A percentile compares a stretch with the other conserved stretches of the same genome.
These are phyloP conservation scores for Philhelius pedissequus DNA, from an alignment of 2,888 invertebrate genomes.

Conservation along the genomic window DNA sequence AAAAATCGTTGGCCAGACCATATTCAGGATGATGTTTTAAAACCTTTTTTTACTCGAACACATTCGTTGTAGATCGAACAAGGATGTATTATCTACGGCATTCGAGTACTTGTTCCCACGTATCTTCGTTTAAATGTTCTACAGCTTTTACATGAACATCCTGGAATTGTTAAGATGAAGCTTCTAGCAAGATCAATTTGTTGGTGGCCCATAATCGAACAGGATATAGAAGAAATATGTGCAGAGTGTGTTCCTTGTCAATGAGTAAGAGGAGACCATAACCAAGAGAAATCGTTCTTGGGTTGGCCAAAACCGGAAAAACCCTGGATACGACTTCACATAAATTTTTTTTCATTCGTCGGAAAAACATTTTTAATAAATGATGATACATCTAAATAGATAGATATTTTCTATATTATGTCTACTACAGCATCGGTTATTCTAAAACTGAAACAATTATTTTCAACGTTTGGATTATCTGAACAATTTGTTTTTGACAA, in stretches of 20 bases:
- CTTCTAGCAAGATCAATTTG: background rate
- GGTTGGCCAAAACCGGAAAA: slow-evolving; percentile 1
- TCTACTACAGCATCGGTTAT: slow-evolving; percentile 10
- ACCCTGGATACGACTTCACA: background rate
- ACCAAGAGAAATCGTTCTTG: background rate
- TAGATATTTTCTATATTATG: background rate
- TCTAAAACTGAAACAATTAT: slow-evolving; percentile 1
- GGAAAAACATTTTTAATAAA: background rate
- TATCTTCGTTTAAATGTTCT: background rate
- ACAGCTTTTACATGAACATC: slow-evolving; percentile 5
- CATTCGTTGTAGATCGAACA: background rate
- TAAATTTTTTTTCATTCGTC: background rate
- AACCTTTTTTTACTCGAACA: background rate
- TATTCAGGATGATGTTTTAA: background rate
- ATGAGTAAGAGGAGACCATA: background rate
- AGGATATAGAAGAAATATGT: slow-evolving; percentile 2
- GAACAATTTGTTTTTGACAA: slow-evolving; percentile 20
- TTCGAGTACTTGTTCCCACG: background rate
- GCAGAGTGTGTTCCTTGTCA: background rate
- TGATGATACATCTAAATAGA: background rate
- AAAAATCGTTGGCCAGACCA: background rate
- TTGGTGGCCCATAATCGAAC: slow-evolving; percentile 4
- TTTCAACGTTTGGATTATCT: slow-evolving; percentile 7
- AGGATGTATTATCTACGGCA: background rate
- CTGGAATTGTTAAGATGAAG: slow-evolving; percentile 14